Percentiles rank a stretch among this genome's conserved stretches.
phyloP scores from a whole-genome alignment of 2,797 vertebrate species.

The Chiroxiphia lanceolata region DNA sequence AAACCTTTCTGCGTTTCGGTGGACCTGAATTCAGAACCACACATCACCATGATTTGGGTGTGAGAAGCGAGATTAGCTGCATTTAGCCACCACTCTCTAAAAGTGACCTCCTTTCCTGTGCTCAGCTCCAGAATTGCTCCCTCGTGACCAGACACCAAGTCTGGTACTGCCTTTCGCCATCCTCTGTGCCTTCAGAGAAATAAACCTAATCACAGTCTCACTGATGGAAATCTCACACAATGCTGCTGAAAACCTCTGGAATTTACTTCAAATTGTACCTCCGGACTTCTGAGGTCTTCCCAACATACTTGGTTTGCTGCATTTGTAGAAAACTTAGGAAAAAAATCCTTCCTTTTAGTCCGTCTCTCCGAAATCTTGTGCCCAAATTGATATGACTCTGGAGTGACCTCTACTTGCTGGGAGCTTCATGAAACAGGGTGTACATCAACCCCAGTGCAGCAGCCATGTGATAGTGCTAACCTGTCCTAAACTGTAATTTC shows the following conservation, averaged over 20 bases:
- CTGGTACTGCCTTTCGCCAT: neutral
- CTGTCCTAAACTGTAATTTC: neutral
- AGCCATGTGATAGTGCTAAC: neutral
- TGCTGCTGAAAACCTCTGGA: neutral
- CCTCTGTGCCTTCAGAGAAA: neutral
- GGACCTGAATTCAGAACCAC: neutral
- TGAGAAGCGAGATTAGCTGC: neutral
- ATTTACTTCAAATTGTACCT: neutral
- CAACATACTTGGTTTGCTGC: neutral
- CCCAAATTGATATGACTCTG: neutral
- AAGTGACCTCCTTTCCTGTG: neutral
- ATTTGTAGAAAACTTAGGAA: neutral
- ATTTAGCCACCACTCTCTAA: neutral
- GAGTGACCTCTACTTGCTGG: neutral
- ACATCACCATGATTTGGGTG: neutral
- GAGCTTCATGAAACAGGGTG: neutral
- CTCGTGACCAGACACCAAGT: neutral
- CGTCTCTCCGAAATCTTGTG: neutral
- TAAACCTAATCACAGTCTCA: neutral
- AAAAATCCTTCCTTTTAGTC: neutral
- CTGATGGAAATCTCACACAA: neutral
- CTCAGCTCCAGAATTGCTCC: neutral
- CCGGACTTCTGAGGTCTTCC: neutral
- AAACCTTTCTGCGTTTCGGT: neutral
- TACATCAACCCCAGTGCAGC: neutral